Conservation (phyloP, 1,140 invertebrate genomes). For the Sweltsa coloradensis region DNA sequence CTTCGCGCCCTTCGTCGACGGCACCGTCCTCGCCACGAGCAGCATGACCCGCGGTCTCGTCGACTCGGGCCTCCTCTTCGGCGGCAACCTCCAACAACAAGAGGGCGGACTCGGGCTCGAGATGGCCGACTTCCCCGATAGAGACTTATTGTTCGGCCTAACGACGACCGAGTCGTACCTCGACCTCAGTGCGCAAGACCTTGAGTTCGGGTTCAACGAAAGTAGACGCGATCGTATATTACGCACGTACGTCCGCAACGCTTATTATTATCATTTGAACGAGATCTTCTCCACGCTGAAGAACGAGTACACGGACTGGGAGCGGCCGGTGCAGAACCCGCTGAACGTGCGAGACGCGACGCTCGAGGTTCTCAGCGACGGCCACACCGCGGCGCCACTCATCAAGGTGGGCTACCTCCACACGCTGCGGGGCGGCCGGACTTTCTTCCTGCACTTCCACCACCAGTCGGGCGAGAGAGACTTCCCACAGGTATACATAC, state of each 20-base stretch:
- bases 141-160: slow-evolving; percentile 62
- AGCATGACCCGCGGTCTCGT: slow-evolving; percentile 16
- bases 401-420: slow-evolving; percentile 70
- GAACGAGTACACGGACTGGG: slow-evolving; percentile 91
- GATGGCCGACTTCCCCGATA: slow-evolving; percentile 70
- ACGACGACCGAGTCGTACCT: slow-evolving; percentile 63
- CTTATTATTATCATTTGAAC: slow-evolving; percentile 78
- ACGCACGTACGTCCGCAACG: slow-evolving; percentile 76
- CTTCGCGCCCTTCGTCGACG: slow-evolving; percentile 82
- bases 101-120: slow-evolving; percentile 44
- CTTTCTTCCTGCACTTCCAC: slow-evolving; percentile 81
- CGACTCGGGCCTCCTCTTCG: slow-evolving; percentile 23
- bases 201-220: slow-evolving; percentile 76
- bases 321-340: slow-evolving; percentile 56
- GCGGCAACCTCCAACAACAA: neutral
- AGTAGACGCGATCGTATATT: slow-evolving; percentile 70
- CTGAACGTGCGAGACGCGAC: slow-evolving; percentile 57
- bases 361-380: slow-evolving; percentile 64
- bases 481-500: slow-evolving; percentile 65
- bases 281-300: slow-evolving; percentile 82
- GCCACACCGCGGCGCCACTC: slow-evolving; percentile 71
- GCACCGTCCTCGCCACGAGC: slow-evolving; percentile 48
- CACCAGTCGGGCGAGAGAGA: slow-evolving; percentile 61
- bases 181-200: slow-evolving; percentile 53
- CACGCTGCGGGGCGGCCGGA: slow-evolving; percentile 58